Evolutionary conservation across 2,113 vertebrate genomes (phyloP), one percentile per base, ranked within the genome.

Genomic region (Lepus americanus): DNA sequence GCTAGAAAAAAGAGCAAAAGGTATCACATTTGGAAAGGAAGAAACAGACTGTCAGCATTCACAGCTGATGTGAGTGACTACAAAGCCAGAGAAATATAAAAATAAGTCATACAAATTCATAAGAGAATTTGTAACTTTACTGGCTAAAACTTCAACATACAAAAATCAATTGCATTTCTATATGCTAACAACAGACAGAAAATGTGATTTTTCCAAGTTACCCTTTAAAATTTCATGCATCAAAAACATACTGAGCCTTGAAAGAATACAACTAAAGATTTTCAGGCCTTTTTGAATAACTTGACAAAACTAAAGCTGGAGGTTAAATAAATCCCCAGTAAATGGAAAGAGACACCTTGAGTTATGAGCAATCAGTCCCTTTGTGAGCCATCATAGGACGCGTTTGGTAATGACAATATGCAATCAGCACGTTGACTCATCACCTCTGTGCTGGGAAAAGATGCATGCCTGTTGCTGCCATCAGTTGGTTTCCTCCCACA

Each of bases 381-480:
- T 96, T 96, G 93, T 96, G 66, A 44, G 8, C 44, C 20, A 1
- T 61, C 74, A 36, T 27, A 5, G 61, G n/a, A 27, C 31, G 51
- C 22, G 14, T 63, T 66, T 59, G 0, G 31, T 31, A 61, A n/a
- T 22, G 73, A 92, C 92, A 94, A 36, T 89, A 9, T 14, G 53
- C 72, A 96, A 89, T 96, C 95, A 94, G 95, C 59, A 31, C 33
- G 82, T 23, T 11, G 64, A 25, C 64, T 36, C 84, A 49, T 83
- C 14, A 25, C 72, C 64, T 67, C 87, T 29, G 53, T 27, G 17
- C 78, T 85, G 9, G 22, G 88, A 66, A 70, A 78, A 64, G 17
- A 12, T 20, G 19, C 27, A 0, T 23, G 2, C 44, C 9, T 49
- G 31, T 69, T 29, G 74, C 53, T 33, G 13, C 69, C 6, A 61